Evolutionary conservation across 2,113 vertebrate genomes (phyloP), one percentile per base, ranked within the genome.

Genomic region (Okapia johnstoni): DNA sequence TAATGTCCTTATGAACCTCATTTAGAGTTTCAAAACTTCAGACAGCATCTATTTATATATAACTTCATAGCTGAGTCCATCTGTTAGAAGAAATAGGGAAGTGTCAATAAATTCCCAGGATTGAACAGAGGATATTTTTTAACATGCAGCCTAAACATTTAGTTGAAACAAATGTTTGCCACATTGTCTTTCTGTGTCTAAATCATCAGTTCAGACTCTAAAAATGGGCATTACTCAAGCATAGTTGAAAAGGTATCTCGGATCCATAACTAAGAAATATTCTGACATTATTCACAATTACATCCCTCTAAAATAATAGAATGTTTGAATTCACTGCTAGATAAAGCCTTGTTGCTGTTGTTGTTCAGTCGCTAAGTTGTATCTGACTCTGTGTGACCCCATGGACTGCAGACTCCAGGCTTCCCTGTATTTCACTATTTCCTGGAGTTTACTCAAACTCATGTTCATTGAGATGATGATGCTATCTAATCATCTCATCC

Each of bases 11-110:
- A 94, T 96, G 88, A 93, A 60, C 90, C 54, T 97, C 87, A 96
- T 88, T 97, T 94, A 61, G 93, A 97, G 96, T 91, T 96, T 95
- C 11, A 98, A 96, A 97, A 95, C 93, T 92, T 91, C 55, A 66
- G 43, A 19, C 3, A 33, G 48, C 40, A 8, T 48, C 80, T 76
- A 19, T 84, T 90, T 46, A 46, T 60, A 55, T 46, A 30, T n/a
- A 85, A 83, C 52, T 85, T 77, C 84, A 66, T 77, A 70, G n/a
- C 89, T n/a, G 43, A 91, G 61, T 85, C 52, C 25, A n/a, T 33
- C 48, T 58, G 10, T 93, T n/a, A 13, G 50, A 55, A 88, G 26
- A 23, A 81, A 23, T 15, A 55, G 11, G 25, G 46, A 76, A 58
- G 33, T 83, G 40, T 23, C 52, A 28, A 19, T 61, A 86, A 86